Percentiles rank a stretch among this genome's conserved stretches.
phyloP scores from a whole-genome alignment of 1,140 invertebrate genomes.

The Heliconius nattereri region DNA sequence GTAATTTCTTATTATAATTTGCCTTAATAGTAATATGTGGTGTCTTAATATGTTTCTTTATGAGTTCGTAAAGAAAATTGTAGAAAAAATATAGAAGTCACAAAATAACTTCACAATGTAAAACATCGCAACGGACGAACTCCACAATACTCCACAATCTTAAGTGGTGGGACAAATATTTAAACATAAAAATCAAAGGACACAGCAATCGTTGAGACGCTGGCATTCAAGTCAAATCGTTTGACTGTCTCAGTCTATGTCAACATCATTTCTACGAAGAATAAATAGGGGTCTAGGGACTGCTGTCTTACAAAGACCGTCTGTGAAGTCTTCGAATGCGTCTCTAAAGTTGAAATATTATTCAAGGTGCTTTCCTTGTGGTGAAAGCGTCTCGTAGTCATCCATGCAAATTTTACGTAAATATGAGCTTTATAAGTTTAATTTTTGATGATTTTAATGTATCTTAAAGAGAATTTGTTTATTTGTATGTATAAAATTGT shows the following conservation, averaged over 20 bases:
- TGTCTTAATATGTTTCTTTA: no score
- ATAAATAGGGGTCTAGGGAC: slow-evolving; percentile 35
- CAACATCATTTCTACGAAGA: slow-evolving; percentile 37
- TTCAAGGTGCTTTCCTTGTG: not conserved
- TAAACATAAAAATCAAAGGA: slow-evolving; percentile 12
- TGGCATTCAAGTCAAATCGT: slow-evolving; percentile 16
- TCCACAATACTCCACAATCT: not conserved
- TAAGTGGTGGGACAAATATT: slow-evolving; percentile 11
- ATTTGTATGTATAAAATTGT: no score
- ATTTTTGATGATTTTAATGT: not conserved
- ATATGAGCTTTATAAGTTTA: not conserved
- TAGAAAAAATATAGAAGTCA: not conserved
- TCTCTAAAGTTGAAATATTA: slow-evolving; percentile 14
- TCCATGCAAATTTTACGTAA: not conserved
- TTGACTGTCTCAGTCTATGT: slow-evolving; percentile 34
- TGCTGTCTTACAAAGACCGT: slow-evolving; percentile 38
- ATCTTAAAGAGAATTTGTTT: not conserved
- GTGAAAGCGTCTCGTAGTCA: not conserved
- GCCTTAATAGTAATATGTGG: no score
- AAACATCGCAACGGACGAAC: not conserved
- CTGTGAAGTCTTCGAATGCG: slow-evolving; percentile 28
- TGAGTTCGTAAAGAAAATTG: no score
- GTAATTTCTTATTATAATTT: not conserved
- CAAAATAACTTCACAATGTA: not conserved
- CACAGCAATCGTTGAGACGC: not conserved